Base-by-base conservation (phyloP, 2,888 invertebrate species). In the Caenorhabditis zanzibari region DNA sequence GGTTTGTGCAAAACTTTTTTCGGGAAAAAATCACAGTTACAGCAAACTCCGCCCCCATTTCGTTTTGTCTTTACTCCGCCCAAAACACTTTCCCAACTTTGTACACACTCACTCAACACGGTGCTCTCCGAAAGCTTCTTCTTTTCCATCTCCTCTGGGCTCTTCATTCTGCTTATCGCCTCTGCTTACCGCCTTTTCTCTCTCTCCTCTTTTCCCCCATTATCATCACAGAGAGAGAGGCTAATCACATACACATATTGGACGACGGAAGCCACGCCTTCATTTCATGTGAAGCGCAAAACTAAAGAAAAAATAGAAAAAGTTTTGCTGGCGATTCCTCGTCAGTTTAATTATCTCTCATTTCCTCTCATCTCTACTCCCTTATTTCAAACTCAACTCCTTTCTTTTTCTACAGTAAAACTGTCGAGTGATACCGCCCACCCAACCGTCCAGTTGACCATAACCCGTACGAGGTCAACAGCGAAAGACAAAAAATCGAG, bases 221-320 rank as follows among this genome's bases (percentile, higher is more conserved):
- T 77, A 77, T 77, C 77, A 77, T 77, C 77, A 52, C 47, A 19
- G 19, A 47, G 19, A 47, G 19, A 68, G 61, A 52, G 61, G 28
- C 77, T 77, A 77, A 77, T 77, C 77, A 77, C 77, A 69, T 54
- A 76, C 47, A 47, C 47, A 69, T 61, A 76, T 41, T 41, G 63
- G 38, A 69, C 61, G 28, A 35, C 69, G 28, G 49, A 49, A 56
- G 61, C 77, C n/a, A 59, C 77, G 69, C 77, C 77, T 63, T 52
- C 68, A 59, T 69, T 77, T 76, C 49, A 76, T 76, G 24, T 32
- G 61, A 69, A 63, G 54, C 69, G 44, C 77, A 61, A 69, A 77
- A 77, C 63, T 41, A n/a, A 68, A 64, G 35, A 52, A 52, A 44
- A 56, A 41, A 52, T 54, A 22, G 24, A 22, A 14, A 54, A 54